Conservation (phyloP, 2,797 vertebrate species). For the Dicrostonyx torquatus region DNA sequence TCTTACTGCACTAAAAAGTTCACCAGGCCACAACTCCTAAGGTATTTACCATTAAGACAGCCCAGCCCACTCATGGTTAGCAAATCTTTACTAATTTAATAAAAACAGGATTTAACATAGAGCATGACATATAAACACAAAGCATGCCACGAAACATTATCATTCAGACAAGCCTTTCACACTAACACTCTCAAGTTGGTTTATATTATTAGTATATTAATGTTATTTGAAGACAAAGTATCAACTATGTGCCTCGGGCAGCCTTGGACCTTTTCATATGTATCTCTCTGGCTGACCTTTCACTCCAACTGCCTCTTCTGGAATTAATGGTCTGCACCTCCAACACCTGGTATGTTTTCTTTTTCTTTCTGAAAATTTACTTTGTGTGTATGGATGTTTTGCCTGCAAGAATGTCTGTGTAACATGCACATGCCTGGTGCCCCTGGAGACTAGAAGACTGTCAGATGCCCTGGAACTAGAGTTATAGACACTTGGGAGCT, state of each 20-base stretch:
- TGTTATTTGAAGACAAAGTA: neutral
- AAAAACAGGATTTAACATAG: slow-evolving; percentile 33
- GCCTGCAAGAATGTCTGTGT: neutral
- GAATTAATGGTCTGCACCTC: neutral
- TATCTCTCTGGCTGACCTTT: neutral
- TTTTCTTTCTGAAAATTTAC: neutral
- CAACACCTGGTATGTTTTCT: neutral
- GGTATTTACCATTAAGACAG: slow-evolving; percentile 61
- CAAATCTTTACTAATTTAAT: slow-evolving; percentile 7
- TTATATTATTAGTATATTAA: neutral
- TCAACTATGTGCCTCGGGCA: neutral
- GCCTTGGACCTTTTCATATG: too few relatives aligned
- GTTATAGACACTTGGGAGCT: neutral
- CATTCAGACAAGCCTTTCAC: slow-evolving; percentile 86
- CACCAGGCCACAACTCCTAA: slow-evolving; percentile 31
- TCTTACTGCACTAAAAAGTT: slow-evolving; percentile 1
- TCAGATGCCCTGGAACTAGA: neutral
- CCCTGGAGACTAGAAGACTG: neutral
- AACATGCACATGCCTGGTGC: neutral
- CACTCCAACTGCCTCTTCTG: neutral
- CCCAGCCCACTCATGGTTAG: neutral
- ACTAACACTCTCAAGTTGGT: slow-evolving; percentile 76
- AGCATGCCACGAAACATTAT: slow-evolving; percentile 84
- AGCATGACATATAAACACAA: slow-evolving; percentile 54
- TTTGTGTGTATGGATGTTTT: neutral